These are phyloP conservation scores for Aricia artaxerxes DNA, from an alignment of 2,888 invertebrate genomes.

Conservation along the genomic window DNA sequence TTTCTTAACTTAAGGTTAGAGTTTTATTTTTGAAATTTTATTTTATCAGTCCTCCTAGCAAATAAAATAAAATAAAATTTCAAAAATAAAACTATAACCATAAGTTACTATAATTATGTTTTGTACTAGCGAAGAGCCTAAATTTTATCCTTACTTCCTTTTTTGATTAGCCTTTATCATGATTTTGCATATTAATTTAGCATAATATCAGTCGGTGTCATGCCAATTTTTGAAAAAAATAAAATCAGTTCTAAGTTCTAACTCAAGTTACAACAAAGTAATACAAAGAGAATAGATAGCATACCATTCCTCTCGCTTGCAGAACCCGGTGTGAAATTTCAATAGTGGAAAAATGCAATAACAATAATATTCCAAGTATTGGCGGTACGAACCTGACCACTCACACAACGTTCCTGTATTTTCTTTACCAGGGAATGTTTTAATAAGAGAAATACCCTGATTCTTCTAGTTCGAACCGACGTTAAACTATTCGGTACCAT, in stretches of 20 bases:
- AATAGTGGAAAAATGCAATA: constrained; percentile 51
- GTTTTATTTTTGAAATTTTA: no score
- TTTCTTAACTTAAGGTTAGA: no score
- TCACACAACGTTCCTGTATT: constrained; percentile 43
- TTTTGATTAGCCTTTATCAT: no score
- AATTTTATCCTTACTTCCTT: no score
- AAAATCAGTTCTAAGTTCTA: background rate
- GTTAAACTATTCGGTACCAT: background rate
- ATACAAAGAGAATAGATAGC: background rate
- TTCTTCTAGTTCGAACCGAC: background rate
- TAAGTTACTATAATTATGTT: no score
- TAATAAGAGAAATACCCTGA: constrained; percentile 23
- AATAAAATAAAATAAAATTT: no score
- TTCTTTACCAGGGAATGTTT: constrained; percentile 37
- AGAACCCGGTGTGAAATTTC: constrained; percentile 34
- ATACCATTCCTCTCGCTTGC: background rate
- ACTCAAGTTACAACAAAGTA: background rate
- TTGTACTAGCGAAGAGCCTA: no score
- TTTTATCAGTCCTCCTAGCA: no score
- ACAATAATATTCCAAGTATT: constrained; percentile 67
- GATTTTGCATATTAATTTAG: no score
- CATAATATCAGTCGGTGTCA: no score
- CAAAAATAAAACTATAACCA: no score
- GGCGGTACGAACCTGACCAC: constrained; percentile 55
- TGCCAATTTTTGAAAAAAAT: no score